phyloP scores from a whole-genome alignment of 2,888 invertebrate genomes.

The Ischnura elegans region DNA sequence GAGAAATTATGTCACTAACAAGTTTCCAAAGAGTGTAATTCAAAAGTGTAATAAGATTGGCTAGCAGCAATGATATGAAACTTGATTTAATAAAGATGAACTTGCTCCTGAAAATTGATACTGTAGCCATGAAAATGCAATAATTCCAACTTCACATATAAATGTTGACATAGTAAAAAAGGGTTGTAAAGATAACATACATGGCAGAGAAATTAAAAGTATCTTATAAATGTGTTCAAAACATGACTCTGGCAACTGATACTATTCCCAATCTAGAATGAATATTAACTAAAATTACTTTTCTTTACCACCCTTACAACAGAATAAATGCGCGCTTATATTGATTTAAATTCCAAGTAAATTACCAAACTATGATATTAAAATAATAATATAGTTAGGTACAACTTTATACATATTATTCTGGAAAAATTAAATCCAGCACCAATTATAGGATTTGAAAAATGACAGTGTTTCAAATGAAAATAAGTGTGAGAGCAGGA shows the following conservation, averaged over 20 bases:
- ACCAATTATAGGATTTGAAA: too few species aligned
- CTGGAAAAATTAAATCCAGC: too few species aligned
- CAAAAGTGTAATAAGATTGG: background rate
- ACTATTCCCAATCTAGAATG: constrained; percentile 38
- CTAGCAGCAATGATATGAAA: background rate
- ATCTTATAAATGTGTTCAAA: background rate
- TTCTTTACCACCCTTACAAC: background rate
- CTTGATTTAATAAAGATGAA: background rate
- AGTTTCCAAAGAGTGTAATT: background rate
- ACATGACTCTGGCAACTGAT: background rate
- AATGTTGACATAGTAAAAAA: background rate
- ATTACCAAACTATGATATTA: background rate
- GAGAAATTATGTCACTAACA: background rate
- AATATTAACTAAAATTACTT: background rate
- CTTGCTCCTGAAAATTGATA: background rate
- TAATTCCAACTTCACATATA: background rate
- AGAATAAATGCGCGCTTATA: background rate
- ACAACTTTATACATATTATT: background rate
- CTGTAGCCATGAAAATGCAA: background rate
- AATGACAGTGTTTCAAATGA: background rate
- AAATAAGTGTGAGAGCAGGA: background rate
- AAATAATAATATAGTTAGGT: background rate
- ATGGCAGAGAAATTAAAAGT: background rate
- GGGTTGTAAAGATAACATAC: background rate
- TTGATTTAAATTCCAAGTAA: too few species aligned